These are phyloP conservation scores for Bungarus multicinctus DNA, from an alignment of 2,113 vertebrate genomes.

Conservation along the genomic window DNA sequence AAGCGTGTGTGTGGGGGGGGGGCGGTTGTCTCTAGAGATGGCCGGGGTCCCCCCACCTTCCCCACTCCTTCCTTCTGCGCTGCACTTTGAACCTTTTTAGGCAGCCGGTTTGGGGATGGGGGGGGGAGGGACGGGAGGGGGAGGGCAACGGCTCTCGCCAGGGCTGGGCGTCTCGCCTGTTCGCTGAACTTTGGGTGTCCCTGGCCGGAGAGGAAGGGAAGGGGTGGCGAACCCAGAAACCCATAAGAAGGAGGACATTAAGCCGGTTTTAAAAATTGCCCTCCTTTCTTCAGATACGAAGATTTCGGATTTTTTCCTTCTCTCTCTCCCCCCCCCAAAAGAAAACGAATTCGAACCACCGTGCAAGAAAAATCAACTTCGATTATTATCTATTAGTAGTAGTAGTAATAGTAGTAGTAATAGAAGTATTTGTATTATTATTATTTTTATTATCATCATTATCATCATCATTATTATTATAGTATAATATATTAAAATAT, in stretches of 20 bases:
- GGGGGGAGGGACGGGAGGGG: background rate
- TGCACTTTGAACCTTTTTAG: background rate
- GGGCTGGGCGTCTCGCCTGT: background rate
- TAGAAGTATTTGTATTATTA: no score
- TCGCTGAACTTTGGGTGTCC: background rate
- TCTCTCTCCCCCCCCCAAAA: no score
- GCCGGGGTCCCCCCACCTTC: rapidly evolving
- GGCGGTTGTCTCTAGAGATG: background rate
- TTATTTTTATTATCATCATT: no score
- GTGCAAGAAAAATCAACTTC: background rate
- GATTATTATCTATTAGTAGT: background rate
- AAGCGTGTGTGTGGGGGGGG: background rate
- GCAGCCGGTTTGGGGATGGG: background rate
- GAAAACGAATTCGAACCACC: background rate
- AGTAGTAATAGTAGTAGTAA: no score
- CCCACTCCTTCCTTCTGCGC: background rate
- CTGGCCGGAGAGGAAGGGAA: background rate
- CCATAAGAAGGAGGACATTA: background rate
- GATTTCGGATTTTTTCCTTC: background rate
- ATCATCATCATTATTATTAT: no score
- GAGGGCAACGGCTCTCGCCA: background rate
- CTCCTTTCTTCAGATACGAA: background rate
- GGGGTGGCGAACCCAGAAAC: background rate
- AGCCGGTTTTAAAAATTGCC: background rate
- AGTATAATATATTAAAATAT: no score